These are phyloP conservation scores for Eupithecia subumbrata DNA, from an alignment of 2,888 invertebrate species.

Conservation along the genomic window DNA sequence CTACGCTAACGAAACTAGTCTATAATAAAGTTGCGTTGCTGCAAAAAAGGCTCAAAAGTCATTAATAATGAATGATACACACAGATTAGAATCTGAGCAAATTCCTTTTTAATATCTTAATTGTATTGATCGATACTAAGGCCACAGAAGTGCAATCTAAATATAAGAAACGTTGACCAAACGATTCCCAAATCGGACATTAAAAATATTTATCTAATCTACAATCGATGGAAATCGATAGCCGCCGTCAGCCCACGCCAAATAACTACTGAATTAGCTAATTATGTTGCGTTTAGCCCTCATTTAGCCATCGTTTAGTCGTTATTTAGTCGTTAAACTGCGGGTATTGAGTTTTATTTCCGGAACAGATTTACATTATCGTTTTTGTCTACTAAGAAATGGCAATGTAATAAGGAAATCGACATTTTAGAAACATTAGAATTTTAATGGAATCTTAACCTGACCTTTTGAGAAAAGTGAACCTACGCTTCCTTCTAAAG, in stretches of 20 bases:
- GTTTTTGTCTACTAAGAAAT: slow-evolving; percentile 6
- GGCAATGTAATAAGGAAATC: not conserved
- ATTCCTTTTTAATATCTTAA: not conserved
- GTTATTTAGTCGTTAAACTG: slow-evolving; percentile 18
- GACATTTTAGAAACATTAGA: not conserved
- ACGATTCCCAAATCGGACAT: not conserved
- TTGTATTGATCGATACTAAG: not conserved
- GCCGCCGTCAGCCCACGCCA: not conserved
- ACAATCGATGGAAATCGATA: slow-evolving; percentile 35
- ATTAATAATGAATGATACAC: no score
- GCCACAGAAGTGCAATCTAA: not conserved
- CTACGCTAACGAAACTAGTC: no score
- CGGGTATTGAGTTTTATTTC: slow-evolving; percentile 19
- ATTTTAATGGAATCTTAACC: not conserved
- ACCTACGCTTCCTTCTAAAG: not conserved
- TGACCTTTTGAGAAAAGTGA: not conserved
- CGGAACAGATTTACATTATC: slow-evolving; percentile 17
- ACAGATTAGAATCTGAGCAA: not conserved
- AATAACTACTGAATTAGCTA: slow-evolving; percentile 29
- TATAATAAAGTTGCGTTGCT: no score
- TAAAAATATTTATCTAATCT: slow-evolving; percentile 34
- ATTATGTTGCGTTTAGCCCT: slow-evolving; percentile 22
- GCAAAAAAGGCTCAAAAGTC: no score
- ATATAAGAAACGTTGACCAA: not conserved
- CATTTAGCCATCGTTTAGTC: slow-evolving; percentile 10